Conservation (phyloP, 1,140 invertebrate species). For the Triops cancriformis region DNA sequence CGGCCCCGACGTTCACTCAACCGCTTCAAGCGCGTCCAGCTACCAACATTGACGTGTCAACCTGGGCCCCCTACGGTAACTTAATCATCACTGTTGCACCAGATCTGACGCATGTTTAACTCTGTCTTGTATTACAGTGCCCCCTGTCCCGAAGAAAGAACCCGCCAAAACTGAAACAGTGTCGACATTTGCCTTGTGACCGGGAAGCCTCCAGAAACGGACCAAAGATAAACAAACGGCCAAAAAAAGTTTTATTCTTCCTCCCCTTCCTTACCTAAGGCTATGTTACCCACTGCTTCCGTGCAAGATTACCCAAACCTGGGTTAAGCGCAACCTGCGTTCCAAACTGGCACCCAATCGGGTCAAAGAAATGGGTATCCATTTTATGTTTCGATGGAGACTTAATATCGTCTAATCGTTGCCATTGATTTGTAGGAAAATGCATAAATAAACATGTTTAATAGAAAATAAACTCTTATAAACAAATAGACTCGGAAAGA, state of each 20-base stretch:
- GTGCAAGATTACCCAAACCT: too few species aligned
- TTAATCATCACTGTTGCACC: neutral
- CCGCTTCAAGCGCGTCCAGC: conserved; percentile 18
- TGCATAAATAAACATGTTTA: too few species aligned
- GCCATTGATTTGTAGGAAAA: too few species aligned
- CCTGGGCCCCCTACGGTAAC: conserved; percentile 15
- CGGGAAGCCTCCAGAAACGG: neutral
- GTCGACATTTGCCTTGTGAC: neutral
- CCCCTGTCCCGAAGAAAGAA: neutral
- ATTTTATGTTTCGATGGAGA: too few species aligned
- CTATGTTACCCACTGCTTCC: too few species aligned
- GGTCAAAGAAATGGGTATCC: too few species aligned
- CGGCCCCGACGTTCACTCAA: neutral
- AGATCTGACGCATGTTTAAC: neutral
- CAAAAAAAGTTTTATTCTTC: neutral
- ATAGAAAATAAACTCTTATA: too few species aligned
- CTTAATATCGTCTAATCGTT: too few species aligned
- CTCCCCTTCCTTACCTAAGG: too few species aligned
- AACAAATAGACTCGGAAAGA: too few species aligned
- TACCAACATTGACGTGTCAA: conserved; percentile 14
- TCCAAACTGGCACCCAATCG: too few species aligned
- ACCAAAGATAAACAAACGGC: neutral
- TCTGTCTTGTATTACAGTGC: neutral
- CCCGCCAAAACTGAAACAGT: neutral
- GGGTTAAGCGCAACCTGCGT: too few species aligned